Percentiles rank a stretch among this genome's conserved stretches.
Conservation (phyloP, 2,888 invertebrate species). For the Lochmaea crataegi region DNA sequence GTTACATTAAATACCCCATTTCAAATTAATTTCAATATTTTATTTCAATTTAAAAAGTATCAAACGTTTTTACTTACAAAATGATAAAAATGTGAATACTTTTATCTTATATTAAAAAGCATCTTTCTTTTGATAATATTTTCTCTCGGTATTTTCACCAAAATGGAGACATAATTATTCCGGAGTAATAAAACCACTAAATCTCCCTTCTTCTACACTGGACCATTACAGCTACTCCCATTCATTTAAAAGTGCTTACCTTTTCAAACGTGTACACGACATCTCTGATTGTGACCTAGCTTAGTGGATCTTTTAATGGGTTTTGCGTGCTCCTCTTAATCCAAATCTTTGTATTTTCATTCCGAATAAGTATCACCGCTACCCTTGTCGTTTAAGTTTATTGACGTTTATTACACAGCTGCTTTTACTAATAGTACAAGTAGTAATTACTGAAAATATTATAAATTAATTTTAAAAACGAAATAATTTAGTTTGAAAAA, state of each 20-base stretch:
- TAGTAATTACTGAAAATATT: too few species aligned
- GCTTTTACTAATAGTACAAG: background rate
- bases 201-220: background rate
- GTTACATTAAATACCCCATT: too few species aligned
- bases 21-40: too few species aligned
- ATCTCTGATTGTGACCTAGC: background rate
- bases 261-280: background rate
- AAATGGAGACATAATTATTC: too few species aligned
- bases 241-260: background rate
- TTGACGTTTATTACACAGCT: background rate
- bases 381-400: background rate
- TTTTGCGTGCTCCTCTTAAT: background rate
- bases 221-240: background rate
- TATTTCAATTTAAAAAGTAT: background rate
- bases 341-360: background rate
- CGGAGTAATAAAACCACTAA: too few species aligned
- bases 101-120: too few species aligned
- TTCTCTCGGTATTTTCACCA: too few species aligned
- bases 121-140: too few species aligned
- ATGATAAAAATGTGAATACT: too few species aligned
- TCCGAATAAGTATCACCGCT: background rate
- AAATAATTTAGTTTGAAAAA: too few species aligned
- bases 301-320: background rate
- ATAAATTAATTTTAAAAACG: too few species aligned
- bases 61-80: too few species aligned